phyloP scores from a whole-genome alignment of 1,140 invertebrate genomes.

The Melanaphis sacchari region DNA sequence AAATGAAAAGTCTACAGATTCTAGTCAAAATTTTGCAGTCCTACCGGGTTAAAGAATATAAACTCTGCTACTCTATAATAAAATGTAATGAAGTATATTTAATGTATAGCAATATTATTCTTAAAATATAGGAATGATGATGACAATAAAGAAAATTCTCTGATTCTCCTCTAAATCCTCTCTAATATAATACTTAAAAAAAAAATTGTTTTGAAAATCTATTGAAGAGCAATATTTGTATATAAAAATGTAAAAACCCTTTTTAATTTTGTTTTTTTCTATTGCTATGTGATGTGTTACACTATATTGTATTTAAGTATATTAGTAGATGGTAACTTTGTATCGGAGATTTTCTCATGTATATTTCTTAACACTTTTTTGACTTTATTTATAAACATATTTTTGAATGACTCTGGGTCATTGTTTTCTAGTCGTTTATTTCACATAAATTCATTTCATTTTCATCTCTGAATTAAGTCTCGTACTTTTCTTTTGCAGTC shows the following conservation, averaged over 20 bases:
- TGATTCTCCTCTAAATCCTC: neutral
- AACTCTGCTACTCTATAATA: neutral
- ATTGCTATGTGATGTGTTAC: neutral
- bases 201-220: neutral
- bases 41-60: neutral
- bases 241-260: neutral
- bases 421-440: neutral
- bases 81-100: neutral
- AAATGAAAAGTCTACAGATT: neutral
- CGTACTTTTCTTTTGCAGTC: neutral
- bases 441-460: neutral
- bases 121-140: neutral
- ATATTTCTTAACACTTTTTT: neutral
- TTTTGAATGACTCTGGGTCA: neutral
- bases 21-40: neutral
- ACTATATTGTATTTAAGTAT: neutral
- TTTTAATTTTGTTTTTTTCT: neutral
- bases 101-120: neutral
- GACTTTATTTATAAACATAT: neutral
- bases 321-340: neutral
- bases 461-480: neutral
- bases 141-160: neutral
- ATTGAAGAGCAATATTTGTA: neutral
- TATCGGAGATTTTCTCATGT: neutral
- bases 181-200: neutral